Evolutionary conservation across 2,888 invertebrate species (phyloP), one percentile per base, ranked within the genome.

Genomic region (Drosophila paramelanica): DNA sequence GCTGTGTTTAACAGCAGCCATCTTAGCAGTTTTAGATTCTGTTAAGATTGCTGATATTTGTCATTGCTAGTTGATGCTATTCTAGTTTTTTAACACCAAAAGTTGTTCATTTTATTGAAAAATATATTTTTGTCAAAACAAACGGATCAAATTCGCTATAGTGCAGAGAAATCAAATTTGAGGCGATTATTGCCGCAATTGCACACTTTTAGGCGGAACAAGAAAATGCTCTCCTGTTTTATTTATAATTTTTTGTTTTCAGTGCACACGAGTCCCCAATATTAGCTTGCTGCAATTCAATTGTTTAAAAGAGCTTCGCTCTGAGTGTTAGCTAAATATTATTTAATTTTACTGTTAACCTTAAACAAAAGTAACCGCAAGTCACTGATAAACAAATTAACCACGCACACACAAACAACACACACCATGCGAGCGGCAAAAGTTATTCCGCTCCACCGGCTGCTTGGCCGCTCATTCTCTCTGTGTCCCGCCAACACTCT

Each of bases 131-230:
- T 31, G 3, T 10, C 31, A 31, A 10, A 10, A 31, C 10, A 31
- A 31, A 5, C 3, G 31, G 10, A 1, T 31, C 0, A 31, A 10
- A 10, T 31, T 31, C 10, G 10, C 8, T 10, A 31, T 31, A 8
- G 27, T 27, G 11, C 33, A 25, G 33, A 45, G 42, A 50, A 31
- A 14, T 11, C 4, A 25, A 10, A 47, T 17, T 13, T 5, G 27
- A 27, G 13, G 6, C 11, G 20, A 25, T 25, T 14, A 11, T 14
- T 7, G 11, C 5, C 7, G 7, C 47, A 39, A 3, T 43, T 6
- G 25, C 11, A 79, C 79, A 79, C 76, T 79, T 79, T 77, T 79
- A 79, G 79, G 79, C 70, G 46, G 38, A 17, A 13, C 39, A 33
- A 8, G 17, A 70, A 70, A 69, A 49, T 31, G 20, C 1, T 20